Base-by-base conservation (phyloP, 2,113 vertebrate species). In the Campylorhamphus procurvoides region DNA sequence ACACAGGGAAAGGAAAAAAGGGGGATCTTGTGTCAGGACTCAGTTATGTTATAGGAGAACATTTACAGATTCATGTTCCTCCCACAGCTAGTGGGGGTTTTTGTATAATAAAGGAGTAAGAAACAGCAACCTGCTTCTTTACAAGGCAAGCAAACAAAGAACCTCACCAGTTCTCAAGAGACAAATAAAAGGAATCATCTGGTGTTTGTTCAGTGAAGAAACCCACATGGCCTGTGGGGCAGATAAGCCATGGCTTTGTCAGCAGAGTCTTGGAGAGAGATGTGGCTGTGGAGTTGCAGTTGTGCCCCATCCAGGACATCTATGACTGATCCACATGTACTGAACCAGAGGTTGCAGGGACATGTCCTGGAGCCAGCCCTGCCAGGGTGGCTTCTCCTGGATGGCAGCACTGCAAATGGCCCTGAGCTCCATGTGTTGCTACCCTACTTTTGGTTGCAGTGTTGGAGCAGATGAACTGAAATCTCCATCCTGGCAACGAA, bases 341-440 rank as follows among this genome's bases (percentile, higher is more conserved):
- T 31, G 58, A 66, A 17, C 18, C 49, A 84, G 58, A 27, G 37
- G 55, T 73, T 84, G 37, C 29, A 72, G 39, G 56, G 71, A 63
- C 27, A 1, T 18, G 31, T 52, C 31, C 53, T 2, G 0, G 42
- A 53, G 31, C 23, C 0, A 2, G 35, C 50, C 17, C 56, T 75
- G 33, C 25, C 46, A 12, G 68, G 25, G 9, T 27, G 55, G 35
- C 37, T 79, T 40, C 56, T 88, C 68, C 40, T 44, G 35, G 60
- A 13, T 18, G 42, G 53, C 62, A 67, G 31, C 62, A n/a, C 55
- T 90, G 59, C 40, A 31, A n/a, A 24, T 28, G 25, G 33, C 27
- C 64, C 24, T 8, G 29, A 44, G 28, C 83, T 62, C 35, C 6
- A 14, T 10, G 25, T 55, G 82, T 52, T 75, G 73, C 63, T 72